Evolutionary conservation across 2,888 invertebrate genomes (phyloP), one percentile per base, ranked within the genome.

Genomic region (Oxytorus armatus): DNA sequence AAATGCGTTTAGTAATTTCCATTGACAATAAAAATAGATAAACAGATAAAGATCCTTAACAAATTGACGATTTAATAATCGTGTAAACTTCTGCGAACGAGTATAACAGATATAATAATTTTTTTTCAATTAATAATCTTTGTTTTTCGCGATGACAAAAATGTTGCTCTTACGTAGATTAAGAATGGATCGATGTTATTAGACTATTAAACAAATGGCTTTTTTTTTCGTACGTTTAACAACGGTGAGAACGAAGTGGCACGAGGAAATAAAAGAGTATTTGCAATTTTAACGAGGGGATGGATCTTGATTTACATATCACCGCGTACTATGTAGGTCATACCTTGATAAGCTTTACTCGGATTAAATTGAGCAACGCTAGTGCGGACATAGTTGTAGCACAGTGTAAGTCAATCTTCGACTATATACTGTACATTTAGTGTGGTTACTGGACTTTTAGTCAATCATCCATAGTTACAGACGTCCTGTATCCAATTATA

Each of bases 301-400:
- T 29, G 72, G 36, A 29, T 61, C 72, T 61, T 72, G 72, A 72
- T 72, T 72, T 72, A 61, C 72, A 72, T 72, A 72, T 25, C 39
- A 29, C 33, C 42, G 23, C 23, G 23, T 36, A 42, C 63, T 39
- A 73, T 73, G 61, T 73, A 73, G 73, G 73, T 73, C 73, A 73
- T 49, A 73, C 36, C 73, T 63, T 73, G 73, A 73, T 63, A 73
- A 61, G 73, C 73, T 73, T 73, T 53, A 29, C 51, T 51, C 61
- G 51, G 73, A 63, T 73, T 73, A 73, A 73, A 73, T 73, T 53
- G 73, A 73, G 73, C 73, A 63, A 49, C 61, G 63, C 59, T 59
- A 23, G 53, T 42, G 39, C 42, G 36, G 59, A 36, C 47, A 49
- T 36, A 39, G 70, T 49, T 59, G 59, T 57, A 70, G 33, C 8